Conservation (phyloP, 2,113 vertebrate species). For the Triplophysa dalaica region DNA sequence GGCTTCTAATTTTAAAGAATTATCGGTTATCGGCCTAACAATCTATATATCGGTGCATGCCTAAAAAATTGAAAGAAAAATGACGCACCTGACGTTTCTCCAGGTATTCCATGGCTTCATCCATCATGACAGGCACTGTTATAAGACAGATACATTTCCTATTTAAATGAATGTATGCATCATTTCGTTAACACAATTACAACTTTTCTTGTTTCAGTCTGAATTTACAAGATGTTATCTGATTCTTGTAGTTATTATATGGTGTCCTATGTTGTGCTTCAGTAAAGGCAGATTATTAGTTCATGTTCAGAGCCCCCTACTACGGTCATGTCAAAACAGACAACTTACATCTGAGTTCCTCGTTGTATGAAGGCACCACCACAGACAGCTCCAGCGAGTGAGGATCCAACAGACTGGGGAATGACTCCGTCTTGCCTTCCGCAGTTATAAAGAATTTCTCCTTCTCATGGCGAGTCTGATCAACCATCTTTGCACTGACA, state of each 20-base stretch:
- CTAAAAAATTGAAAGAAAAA: neutral
- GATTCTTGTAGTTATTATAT: too few relatives aligned
- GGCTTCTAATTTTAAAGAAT: too few relatives aligned
- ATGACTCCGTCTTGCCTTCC: slow-evolving; percentile 71
- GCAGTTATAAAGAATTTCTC: slow-evolving; percentile 82
- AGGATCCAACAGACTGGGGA: slow-evolving; percentile 82
- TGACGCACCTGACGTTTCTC: slow-evolving; percentile 87
- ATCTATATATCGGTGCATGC: too few relatives aligned
- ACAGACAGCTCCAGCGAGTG: slow-evolving; percentile 85
- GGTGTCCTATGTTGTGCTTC: too few relatives aligned
- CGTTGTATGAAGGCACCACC: slow-evolving; percentile 92
- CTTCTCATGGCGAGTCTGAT: slow-evolving; percentile 70
- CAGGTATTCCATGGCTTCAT: slow-evolving; percentile 90
- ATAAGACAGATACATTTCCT: slow-evolving; percentile 12
- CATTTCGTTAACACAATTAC: too few relatives aligned
- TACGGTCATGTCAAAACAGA: neutral
- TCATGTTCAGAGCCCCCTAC: too few relatives aligned
- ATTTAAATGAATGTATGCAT: neutral
- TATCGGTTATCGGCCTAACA: too few relatives aligned
- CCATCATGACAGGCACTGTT: slow-evolving; percentile 94
- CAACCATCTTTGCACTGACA: slow-evolving; percentile 79
- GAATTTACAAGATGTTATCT: too few relatives aligned
- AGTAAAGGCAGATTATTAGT: too few relatives aligned
- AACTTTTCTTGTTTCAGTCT: too few relatives aligned
- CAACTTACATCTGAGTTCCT: slow-evolving; percentile 81